These are phyloP conservation scores for Rotaria macrura DNA, from an alignment of 2,888 invertebrate genomes.

Conservation along the genomic window DNA sequence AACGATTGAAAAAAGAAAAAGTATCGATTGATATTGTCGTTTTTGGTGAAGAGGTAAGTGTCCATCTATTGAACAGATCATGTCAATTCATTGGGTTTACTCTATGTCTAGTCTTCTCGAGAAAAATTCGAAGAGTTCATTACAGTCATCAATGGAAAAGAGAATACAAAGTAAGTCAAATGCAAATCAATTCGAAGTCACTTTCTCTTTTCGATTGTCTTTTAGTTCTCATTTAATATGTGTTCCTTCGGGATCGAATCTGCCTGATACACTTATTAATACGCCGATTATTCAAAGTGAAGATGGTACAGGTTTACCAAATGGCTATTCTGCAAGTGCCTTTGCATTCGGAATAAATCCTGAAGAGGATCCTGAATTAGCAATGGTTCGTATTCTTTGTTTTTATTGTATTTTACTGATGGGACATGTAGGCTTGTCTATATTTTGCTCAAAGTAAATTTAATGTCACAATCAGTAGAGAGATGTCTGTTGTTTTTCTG, in stretches of 20 bases:
- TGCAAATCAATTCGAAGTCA: neutral
- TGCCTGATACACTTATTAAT: constrained; percentile 83
- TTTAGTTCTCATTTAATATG: constrained; percentile 76
- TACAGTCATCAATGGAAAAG: constrained; percentile 88
- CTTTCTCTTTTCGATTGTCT: constrained; percentile 15
- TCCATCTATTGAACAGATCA: too few species aligned
- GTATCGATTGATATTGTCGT: constrained; percentile 93
- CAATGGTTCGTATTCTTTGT: constrained; percentile 57
- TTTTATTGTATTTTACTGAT: too few species aligned
- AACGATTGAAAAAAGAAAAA: constrained; percentile 94
- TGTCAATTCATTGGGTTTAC: too few species aligned
- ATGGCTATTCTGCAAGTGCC: constrained; percentile 64
- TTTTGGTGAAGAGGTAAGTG: constrained; percentile 76
- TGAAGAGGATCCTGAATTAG: constrained; percentile 98
- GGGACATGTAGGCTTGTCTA: too few species aligned
- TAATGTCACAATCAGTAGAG: too few species aligned
- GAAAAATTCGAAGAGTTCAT: constrained; percentile 65
- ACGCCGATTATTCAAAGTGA: constrained; percentile 88
- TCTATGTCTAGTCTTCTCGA: constrained; percentile 34
- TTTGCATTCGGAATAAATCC: constrained; percentile 98
- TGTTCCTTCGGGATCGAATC: constrained; percentile 86
- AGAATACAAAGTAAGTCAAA: constrained; percentile 59
- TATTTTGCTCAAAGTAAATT: too few species aligned
- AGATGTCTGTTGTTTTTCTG: too few species aligned
- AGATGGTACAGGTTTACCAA: constrained; percentile 62